Evolutionary conservation across 1,140 invertebrate species (phyloP).

Genomic region (Aradophagus sp.): DNA sequence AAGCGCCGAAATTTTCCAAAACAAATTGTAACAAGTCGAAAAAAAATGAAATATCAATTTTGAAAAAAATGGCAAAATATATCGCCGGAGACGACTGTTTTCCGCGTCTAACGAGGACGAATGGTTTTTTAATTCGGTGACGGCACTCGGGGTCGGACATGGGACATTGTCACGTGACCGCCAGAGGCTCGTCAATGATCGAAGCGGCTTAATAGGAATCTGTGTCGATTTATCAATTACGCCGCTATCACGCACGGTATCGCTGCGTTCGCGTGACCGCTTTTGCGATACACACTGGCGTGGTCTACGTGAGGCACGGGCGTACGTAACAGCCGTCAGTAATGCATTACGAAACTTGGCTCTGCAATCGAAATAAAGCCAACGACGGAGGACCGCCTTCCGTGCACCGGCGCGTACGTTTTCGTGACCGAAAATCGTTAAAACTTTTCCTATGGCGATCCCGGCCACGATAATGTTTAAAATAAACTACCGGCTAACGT

Average conservation of each 20-base stretch:
- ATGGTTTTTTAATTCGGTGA: conserved; percentile 38
- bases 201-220: conserved; percentile 54
- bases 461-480: conserved; percentile 37
- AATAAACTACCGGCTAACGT: conserved; percentile 40
- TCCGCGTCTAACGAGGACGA: conserved; percentile 21
- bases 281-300: conserved; percentile 41
- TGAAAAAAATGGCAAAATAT: too few species aligned
- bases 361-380: conserved; percentile 37
- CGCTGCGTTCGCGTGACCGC: conserved; percentile 50
- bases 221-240: conserved; percentile 65
- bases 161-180: conserved; percentile 40
- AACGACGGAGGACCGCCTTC: conserved; percentile 35
- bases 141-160: conserved; percentile 11
- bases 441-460: conserved; percentile 48
- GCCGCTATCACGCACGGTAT: conserved; percentile 42
- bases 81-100: too few species aligned
- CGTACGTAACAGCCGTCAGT: too few species aligned
- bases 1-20: too few species aligned
- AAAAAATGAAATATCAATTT: too few species aligned
- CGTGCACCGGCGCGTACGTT: conserved; percentile 24
- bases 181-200: conserved; percentile 13
- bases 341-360: conserved; percentile 53
- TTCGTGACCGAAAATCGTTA: conserved; percentile 55
- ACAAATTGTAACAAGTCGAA: too few species aligned
- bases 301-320: conserved; percentile 25